phyloP scores from a whole-genome alignment of 2,797 vertebrate genomes.

The Sebastes hubbsi region DNA sequence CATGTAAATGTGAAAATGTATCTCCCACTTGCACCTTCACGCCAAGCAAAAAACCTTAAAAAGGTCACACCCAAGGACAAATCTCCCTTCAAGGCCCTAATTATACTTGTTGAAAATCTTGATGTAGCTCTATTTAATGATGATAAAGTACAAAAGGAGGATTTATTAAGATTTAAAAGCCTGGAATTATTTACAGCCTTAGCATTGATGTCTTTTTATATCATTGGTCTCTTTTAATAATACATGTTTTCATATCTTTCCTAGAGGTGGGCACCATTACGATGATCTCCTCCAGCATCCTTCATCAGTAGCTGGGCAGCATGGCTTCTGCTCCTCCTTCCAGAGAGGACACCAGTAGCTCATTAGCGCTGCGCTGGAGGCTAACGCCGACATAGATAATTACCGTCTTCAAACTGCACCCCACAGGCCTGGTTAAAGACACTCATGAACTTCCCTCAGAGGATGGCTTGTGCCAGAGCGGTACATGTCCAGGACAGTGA shows the following conservation, averaged over 20 bases:
- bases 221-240: constrained; percentile 17
- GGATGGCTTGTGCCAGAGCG: constrained; percentile 3
- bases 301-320: constrained; percentile 53
- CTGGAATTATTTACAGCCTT: not conserved
- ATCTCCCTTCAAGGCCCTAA: too few relatives aligned
- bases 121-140: not conserved
- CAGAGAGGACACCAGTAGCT: constrained; percentile 58
- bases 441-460: constrained; percentile 1
- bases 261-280: constrained; percentile 34
- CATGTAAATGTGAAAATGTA: not conserved
- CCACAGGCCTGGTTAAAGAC: not conserved
- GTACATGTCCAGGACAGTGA: constrained; percentile 16
- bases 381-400: constrained; percentile 72
- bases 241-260: constrained; percentile 38
- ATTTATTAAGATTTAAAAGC: not conserved
- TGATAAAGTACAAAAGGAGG: not conserved
- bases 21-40: not conserved
- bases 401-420: constrained; percentile 3
- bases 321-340: constrained; percentile 67
- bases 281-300: constrained; percentile 39
- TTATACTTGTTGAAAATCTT: not conserved
- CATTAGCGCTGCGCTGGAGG: constrained; percentile 69
- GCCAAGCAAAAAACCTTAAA: not conserved
- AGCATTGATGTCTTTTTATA: constrained; percentile 12
- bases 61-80: too few relatives aligned